Conservation (phyloP, 2,797 vertebrate genomes). For the Scleropages formosus region DNA sequence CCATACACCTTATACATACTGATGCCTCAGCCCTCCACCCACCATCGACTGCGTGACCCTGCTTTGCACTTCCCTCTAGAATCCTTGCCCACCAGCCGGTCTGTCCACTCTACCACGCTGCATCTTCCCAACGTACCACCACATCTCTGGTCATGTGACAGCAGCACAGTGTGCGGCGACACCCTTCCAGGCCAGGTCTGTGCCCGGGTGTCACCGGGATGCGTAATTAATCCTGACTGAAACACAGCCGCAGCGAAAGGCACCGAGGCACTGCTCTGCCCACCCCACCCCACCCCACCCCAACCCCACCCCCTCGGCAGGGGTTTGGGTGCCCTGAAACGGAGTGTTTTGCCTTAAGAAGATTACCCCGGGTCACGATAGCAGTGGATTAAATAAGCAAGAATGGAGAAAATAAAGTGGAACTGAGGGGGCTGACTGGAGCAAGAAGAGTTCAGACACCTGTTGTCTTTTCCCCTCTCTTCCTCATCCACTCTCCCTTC, state of each 20-base stretch:
- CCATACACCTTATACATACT: too few species aligned
- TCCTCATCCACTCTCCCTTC: neutral
- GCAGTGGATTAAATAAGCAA: conserved; percentile 74
- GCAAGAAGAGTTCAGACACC: conserved; percentile 70
- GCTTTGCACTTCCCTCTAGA: too few species aligned
- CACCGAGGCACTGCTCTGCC: conserved; percentile 31
- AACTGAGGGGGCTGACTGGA: conserved; percentile 60
- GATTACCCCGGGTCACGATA: conserved; percentile 75
- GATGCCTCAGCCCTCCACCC: too few species aligned
- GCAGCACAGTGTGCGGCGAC: neutral
- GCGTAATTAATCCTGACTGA: conserved; percentile 50
- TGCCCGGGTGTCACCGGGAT: conserved; percentile 36
- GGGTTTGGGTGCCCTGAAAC: conserved; percentile 70
- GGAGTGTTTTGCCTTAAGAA: conserved; percentile 71
- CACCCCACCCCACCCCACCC: neutral
- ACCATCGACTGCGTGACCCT: too few species aligned
- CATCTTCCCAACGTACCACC: neutral
- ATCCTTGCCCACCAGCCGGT: too few species aligned
- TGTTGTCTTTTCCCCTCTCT: conserved; percentile 60
- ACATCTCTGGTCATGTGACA: neutral
- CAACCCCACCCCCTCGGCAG: conserved; percentile 54
- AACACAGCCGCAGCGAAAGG: conserved; percentile 46
- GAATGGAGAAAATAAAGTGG: conserved; percentile 70
- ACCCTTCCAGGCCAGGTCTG: conserved; percentile 32
- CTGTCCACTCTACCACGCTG: neutral